These are phyloP conservation scores for Xestoiulus laeticollis DNA, from an alignment of 2,888 invertebrate genomes.

Conservation along the genomic window DNA sequence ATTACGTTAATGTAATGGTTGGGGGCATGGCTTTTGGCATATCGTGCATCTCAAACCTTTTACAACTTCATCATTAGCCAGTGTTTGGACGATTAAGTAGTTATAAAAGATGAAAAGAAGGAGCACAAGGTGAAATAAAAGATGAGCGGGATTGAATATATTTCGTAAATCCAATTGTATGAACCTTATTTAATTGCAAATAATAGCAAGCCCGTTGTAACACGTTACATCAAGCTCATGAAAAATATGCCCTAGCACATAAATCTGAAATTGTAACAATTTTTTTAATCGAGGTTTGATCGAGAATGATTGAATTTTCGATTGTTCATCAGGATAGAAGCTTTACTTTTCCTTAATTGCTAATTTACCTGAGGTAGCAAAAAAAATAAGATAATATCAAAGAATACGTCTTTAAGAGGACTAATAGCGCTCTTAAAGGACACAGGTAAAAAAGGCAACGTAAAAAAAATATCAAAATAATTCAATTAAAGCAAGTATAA, in stretches of 20 bases:
- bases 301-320: too few species aligned
- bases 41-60: conserved; percentile 47
- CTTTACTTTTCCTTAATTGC: not conserved
- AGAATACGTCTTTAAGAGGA: not conserved
- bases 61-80: conserved; percentile 48
- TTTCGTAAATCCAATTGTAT: not conserved
- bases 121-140: not conserved
- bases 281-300: too few species aligned
- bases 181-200: not conserved
- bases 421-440: not conserved
- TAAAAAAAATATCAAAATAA: not conserved
- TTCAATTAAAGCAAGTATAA: not conserved
- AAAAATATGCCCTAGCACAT: not conserved
- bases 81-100: too few species aligned
- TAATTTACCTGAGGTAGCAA: not conserved
- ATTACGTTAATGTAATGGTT: not conserved
- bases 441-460: not conserved
- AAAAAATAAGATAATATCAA: not conserved
- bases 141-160: not conserved
- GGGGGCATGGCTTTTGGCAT: not conserved
- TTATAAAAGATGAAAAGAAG: too few species aligned
- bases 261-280: not conserved
- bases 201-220: not conserved
- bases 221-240: not conserved
- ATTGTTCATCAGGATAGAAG: too few species aligned